Percentiles rank a stretch among this genome's conserved stretches.
These are phyloP conservation scores for Aphelenchoides avenae DNA, from an alignment of 1,140 invertebrate genomes.

Conservation along the genomic window DNA sequence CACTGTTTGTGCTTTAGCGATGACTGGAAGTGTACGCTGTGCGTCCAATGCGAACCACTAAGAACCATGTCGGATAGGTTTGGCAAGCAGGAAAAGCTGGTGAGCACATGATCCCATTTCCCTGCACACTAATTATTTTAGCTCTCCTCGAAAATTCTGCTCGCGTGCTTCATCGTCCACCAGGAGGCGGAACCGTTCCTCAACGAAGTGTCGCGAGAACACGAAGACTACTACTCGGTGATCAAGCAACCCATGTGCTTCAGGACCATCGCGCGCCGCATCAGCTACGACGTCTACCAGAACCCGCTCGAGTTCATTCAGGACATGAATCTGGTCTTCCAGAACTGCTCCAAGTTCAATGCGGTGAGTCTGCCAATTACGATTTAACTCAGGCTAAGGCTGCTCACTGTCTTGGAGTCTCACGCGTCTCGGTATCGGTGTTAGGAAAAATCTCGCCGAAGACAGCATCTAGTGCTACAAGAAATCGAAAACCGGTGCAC, in stretches of 20 bases:
- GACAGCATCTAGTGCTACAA: no score
- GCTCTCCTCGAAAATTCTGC: constrained; percentile 39
- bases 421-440: no score
- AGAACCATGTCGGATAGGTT: constrained; percentile 8
- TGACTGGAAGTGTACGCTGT: constrained; percentile 39
- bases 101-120: constrained; percentile 2
- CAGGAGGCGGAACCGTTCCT: constrained; percentile 27
- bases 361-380: constrained; percentile 14
- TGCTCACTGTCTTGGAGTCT: no score
- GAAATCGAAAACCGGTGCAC: no score
- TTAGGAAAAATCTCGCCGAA: no score
- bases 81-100: constrained; percentile 29
- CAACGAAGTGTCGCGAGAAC: constrained; percentile 16
- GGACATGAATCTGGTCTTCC: constrained; percentile 42
- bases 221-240: constrained; percentile 25
- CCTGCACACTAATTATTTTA: constrained; percentile 21
- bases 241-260: constrained; percentile 36
- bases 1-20: constrained; percentile 31
- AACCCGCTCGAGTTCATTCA: constrained; percentile 26
- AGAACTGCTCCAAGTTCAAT: constrained; percentile 47
- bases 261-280: constrained; percentile 20
- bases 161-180: constrained; percentile 34
- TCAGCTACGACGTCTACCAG: constrained; percentile 12
- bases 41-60: constrained; percentile 23
- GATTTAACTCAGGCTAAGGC: background rate